A percentile compares a stretch with the other conserved stretches of the same genome.
phyloP scores from a whole-genome alignment of 2,888 invertebrate genomes.

The Hirtodrosophila histrioides region DNA sequence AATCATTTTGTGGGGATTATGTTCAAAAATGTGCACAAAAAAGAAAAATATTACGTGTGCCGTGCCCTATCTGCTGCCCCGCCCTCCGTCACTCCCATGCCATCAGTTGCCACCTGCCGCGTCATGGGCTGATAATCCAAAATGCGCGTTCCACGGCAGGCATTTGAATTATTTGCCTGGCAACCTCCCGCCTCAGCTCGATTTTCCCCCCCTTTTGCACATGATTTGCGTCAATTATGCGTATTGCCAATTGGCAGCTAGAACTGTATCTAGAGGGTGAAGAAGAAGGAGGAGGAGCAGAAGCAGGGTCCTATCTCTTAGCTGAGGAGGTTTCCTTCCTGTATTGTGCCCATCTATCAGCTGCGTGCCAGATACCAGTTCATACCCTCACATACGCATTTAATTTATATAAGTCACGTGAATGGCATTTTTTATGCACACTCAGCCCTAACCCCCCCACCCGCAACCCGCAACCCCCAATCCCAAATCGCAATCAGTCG shows the following conservation, averaged over 20 bases:
- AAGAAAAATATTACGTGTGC: slow-evolving; percentile 7
- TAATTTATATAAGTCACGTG: slow-evolving; percentile 76
- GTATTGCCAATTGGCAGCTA: slow-evolving; percentile 30
- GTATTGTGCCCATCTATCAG: slow-evolving; percentile 26
- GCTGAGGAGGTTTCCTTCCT: slow-evolving; percentile 41
- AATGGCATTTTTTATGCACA: slow-evolving; percentile 68
- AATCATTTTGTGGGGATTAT: slow-evolving; percentile 32
- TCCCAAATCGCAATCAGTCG: slow-evolving; percentile 42
- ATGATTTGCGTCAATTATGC: slow-evolving; percentile 69
- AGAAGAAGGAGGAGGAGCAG: no score
- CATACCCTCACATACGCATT: slow-evolving; percentile 46
- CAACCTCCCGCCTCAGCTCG: neutral
- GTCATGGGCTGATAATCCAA: slow-evolving; percentile 50
- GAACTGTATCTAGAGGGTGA: neutral
- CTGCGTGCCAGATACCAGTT: slow-evolving; percentile 30
- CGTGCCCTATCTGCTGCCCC: neutral
- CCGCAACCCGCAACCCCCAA: neutral
- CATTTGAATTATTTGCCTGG: slow-evolving; percentile 39
- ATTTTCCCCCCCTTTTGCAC: slow-evolving; percentile 28
- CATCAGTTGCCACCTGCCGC: slow-evolving; percentile 27
- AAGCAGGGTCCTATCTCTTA: slow-evolving; percentile 4
- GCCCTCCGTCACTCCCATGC: no score
- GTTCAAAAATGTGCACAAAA: slow-evolving; percentile 18
- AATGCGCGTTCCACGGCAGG: slow-evolving; percentile 38
- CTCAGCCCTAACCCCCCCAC: neutral